Evolutionary conservation across 2,888 invertebrate genomes (phyloP), one percentile per base, ranked within the genome.

Genomic region (Augochlorella aurata): DNA sequence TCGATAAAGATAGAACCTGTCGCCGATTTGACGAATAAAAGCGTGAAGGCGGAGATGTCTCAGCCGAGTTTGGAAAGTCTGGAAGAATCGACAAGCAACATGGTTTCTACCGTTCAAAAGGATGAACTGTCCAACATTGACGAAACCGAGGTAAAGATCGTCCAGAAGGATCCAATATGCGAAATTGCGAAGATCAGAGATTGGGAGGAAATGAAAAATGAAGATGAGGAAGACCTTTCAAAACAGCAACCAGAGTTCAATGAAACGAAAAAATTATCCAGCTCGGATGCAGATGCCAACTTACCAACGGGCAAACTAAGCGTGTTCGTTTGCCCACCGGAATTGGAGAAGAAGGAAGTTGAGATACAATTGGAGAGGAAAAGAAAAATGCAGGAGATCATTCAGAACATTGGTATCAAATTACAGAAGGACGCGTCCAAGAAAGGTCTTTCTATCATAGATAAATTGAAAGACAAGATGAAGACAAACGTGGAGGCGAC

Each of bases 381-480:
- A 69, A 93, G 94, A 75, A 94, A 93, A 80, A 95, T 95, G 95
- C 93, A 94, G 63, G 94, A 95, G 84, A 92, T 95, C 9, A 89
- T 90, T 4, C 87, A 92, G 10, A 89, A 92, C 70, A 92, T 92
- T 54, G 92, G 92, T 7, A 91, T 91, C 9, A 90, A 89, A 73
- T 77, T 91, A 2, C 90, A 90, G 65, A 90, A 90, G 49, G 88
- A 85, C 74, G 90, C 84, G 69, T 92, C 84, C 86, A 94, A 88
- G 84, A 89, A 90, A 54, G 87, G 90, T 45, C 74, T 89, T 14
- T 93, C 93, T 3, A 93, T 93, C 47, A 92, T 89, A 74, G 93
- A 93, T 52, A 90, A 92, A 52, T 77, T 93, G 16, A 92, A 91
- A 58, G 91, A 93, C 68, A 93, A 92, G 78, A 93, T 93, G 91